Percentiles rank a stretch among this genome's conserved stretches.
These are phyloP conservation scores for Pachyramphus minor DNA, from an alignment of 2,113 vertebrate species.

Conservation along the genomic window DNA sequence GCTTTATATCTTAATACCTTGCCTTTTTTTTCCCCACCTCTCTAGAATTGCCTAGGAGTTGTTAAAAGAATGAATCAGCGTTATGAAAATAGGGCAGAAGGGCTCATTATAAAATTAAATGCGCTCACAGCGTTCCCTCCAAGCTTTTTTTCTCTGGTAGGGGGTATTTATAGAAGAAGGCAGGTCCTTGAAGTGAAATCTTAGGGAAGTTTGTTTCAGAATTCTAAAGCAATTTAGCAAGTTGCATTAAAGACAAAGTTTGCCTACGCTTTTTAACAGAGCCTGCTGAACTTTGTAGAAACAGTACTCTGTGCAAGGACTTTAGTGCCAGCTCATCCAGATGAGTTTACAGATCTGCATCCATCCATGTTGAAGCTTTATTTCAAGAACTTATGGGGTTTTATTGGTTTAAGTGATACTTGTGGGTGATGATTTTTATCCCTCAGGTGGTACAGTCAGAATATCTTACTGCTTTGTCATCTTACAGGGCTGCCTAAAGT, in stretches of 20 bases:
- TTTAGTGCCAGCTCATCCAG: not conserved
- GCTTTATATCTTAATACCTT: not conserved
- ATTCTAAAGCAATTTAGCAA: not conserved
- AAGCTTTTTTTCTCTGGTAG: not conserved
- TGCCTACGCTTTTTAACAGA: not conserved
- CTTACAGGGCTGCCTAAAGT: not conserved
- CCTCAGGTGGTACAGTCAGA: not conserved
- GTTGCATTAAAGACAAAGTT: not conserved
- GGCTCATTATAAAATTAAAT: not conserved
- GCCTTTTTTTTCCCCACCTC: fast-evolving
- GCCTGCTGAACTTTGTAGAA: not conserved
- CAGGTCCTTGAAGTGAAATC: not conserved
- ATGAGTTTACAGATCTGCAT: not conserved
- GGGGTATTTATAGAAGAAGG: not conserved
- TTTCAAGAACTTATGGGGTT: not conserved
- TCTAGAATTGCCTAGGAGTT: not conserved
- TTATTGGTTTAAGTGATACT: not conserved
- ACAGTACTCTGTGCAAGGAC: not conserved
- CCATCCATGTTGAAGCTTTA: not conserved
- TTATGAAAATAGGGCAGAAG: conserved; percentile 20
- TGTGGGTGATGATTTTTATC: not conserved
- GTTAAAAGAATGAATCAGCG: not conserved
- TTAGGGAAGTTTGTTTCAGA: not conserved
- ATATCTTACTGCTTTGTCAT: not conserved
- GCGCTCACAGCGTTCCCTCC: not conserved